Percentiles rank a stretch among this genome's conserved stretches.
Evolutionary conservation across 2,113 vertebrate genomes (phyloP).

Genomic region (Zapornia atra): DNA sequence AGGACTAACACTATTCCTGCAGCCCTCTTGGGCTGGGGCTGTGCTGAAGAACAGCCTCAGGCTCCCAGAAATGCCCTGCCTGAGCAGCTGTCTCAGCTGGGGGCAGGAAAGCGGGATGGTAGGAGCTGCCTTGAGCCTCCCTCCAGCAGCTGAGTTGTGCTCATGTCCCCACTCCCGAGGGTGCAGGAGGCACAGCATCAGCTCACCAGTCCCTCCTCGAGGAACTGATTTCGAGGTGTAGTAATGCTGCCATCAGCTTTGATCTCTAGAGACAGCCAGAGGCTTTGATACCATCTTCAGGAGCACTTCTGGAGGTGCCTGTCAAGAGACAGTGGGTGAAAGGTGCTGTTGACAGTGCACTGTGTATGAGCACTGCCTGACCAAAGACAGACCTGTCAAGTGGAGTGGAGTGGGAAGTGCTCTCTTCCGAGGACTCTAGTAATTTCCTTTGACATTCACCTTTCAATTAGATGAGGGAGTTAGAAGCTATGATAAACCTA

Average conservation of each 20-base stretch:
- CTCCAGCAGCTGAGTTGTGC: not conserved
- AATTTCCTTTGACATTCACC: not conserved
- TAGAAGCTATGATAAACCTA: not conserved
- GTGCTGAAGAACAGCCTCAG: not conserved
- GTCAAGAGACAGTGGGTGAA: not conserved
- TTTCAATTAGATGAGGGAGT: not conserved
- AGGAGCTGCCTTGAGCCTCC: not conserved
- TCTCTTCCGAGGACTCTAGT: not conserved
- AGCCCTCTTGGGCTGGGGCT: not conserved
- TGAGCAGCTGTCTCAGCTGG: not conserved
- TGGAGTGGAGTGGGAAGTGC: rapidly evolving
- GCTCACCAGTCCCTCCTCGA: not conserved
- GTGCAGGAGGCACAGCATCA: too few species aligned
- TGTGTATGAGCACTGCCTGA: rapidly evolving
- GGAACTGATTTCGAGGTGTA: not conserved
- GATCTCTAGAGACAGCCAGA: not conserved
- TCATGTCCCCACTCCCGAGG: not conserved
- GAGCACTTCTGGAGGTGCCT: not conserved
- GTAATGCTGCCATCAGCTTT: not conserved
- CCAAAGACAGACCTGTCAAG: not conserved
- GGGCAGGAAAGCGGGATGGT: not conserved
- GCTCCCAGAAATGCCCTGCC: not conserved
- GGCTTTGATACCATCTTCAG: not conserved
- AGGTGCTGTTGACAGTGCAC: not conserved
- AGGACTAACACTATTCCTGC: not conserved